Conservation (phyloP, 1,140 invertebrate species). For the Heliconius congener region DNA sequence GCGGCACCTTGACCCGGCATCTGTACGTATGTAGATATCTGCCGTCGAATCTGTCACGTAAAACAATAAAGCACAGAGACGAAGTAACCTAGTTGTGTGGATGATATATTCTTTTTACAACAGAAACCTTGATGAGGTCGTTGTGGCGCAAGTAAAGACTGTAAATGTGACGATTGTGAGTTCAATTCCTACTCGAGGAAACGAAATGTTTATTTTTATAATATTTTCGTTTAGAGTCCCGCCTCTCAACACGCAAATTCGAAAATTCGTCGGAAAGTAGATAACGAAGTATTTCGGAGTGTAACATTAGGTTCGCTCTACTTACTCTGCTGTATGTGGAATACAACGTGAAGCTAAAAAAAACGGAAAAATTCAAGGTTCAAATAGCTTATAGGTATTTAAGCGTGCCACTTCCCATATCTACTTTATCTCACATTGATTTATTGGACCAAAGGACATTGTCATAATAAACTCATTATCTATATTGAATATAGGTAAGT, state of each 20-base stretch:
- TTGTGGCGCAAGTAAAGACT: too few relatives aligned
- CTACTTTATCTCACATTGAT: slow-evolving; percentile 24
- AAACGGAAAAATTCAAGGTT: background rate
- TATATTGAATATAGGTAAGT: background rate
- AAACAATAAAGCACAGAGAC: slow-evolving; percentile 75
- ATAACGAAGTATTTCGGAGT: too few relatives aligned
- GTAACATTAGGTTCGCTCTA: too few relatives aligned
- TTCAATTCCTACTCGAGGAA: too few relatives aligned
- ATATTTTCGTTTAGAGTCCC: too few relatives aligned
- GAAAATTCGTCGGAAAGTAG: too few relatives aligned
- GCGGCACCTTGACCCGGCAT: slow-evolving; percentile 70
- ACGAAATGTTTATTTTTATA: too few relatives aligned
- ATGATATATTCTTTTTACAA: slow-evolving; percentile 38
- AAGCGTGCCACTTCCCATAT: slow-evolving; percentile 13
- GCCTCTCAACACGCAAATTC: too few relatives aligned
- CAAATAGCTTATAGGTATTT: too few relatives aligned
- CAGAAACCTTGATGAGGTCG: slow-evolving; percentile 37
- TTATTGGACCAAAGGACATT: slow-evolving; percentile 18
- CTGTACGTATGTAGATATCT: slow-evolving; percentile 52
- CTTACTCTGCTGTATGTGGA: too few relatives aligned
- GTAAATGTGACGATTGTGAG: too few relatives aligned
- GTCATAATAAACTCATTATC: background rate
- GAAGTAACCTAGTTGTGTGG: slow-evolving; percentile 67
- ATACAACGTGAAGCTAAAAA: too few relatives aligned
- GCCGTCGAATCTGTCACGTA: slow-evolving; percentile 76